Evolutionary conservation across 2,113 vertebrate genomes (phyloP).

Genomic region (Spea bombifrons): DNA sequence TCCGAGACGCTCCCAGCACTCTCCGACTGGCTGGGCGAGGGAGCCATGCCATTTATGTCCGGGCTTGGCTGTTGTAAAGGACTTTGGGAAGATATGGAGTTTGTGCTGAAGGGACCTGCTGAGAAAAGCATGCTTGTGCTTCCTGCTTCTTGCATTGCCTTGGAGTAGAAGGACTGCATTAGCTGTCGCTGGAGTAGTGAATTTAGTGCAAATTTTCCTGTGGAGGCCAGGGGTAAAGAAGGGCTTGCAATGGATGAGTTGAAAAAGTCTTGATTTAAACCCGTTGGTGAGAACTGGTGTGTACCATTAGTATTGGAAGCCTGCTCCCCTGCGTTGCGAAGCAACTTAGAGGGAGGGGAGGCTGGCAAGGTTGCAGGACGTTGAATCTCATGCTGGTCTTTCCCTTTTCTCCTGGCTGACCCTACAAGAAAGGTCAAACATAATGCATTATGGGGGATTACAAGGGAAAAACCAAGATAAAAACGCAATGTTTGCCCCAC

Average conservation of each 20-base stretch:
- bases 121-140: constrained; percentile 89
- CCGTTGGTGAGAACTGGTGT: constrained; percentile 91
- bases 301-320: constrained; percentile 90
- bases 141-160: constrained; percentile 94
- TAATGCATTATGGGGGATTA: constrained; percentile 99
- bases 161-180: constrained; percentile 98
- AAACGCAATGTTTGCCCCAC: constrained; percentile 78
- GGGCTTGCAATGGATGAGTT: constrained; percentile 81
- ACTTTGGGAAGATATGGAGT: constrained; percentile 88
- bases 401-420: constrained; percentile 97
- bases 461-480: constrained; percentile 80
- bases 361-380: constrained; percentile 82
- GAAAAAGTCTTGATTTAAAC: constrained; percentile 96
- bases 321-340: constrained; percentile 80
- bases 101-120: constrained; percentile 87
- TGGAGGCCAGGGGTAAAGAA: constrained; percentile 85
- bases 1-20: constrained; percentile 83
- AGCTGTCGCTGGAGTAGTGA: constrained; percentile 96
- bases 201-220: constrained; percentile 96
- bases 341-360: constrained; percentile 83
- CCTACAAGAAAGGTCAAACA: constrained; percentile 99
- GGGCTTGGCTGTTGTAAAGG: constrained; percentile 86
- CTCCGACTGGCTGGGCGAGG: constrained; percentile 90
- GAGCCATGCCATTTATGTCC: constrained; percentile 88
- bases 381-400: constrained; percentile 86